Evolutionary conservation across 1,140 invertebrate species (phyloP), one percentile per base, ranked within the genome.

Genomic region (Carcinoscorpius rotundicauda): DNA sequence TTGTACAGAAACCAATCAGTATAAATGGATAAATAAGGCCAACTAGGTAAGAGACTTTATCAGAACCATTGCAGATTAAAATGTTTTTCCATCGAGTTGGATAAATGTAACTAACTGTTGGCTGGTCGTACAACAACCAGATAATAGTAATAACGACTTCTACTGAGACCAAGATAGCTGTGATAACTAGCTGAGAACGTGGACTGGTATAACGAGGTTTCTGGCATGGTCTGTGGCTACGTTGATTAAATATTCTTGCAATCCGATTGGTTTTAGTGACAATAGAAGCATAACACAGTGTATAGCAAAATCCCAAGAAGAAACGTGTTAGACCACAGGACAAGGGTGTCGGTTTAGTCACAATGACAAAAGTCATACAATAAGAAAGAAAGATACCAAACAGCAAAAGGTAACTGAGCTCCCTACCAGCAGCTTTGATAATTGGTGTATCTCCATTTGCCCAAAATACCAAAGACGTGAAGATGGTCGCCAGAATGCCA

Each of bases 401-500:
- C 4, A 81, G 73, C 5, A 82, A 72, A 9, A 82, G 68, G 55
- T 73, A 76, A 63, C 76, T 78, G 3, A 75, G 70, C 65, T 84
- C 82, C 6, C 82, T 73, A 0, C 82, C 82, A 1, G 82, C 79
- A 0, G 82, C 82, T 67, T 84, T 84, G 63, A 84, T 82, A 57
- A 84, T 77, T 4, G 82, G 82, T 0, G 82, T 84, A 49, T 79
- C 76, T 52, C 73, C 66, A 72, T 88, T 82, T 2, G 78, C 80
- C 71, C 86, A 84, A 72, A 88, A 87, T 3, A 87, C 82, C 5
- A 81, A 78, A 5, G 80, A 80, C 3, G 87, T 83, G 73, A 84
- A 86, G 68, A 85, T 75, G 0, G 87, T 90, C 64, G 91, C 80
- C 61, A 91, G 75, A 65, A 92, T 88, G 49, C 91, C 91, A 5